Evolutionary conservation across 2,113 vertebrate genomes (phyloP).

Genomic region (Tyrannus savana): DNA sequence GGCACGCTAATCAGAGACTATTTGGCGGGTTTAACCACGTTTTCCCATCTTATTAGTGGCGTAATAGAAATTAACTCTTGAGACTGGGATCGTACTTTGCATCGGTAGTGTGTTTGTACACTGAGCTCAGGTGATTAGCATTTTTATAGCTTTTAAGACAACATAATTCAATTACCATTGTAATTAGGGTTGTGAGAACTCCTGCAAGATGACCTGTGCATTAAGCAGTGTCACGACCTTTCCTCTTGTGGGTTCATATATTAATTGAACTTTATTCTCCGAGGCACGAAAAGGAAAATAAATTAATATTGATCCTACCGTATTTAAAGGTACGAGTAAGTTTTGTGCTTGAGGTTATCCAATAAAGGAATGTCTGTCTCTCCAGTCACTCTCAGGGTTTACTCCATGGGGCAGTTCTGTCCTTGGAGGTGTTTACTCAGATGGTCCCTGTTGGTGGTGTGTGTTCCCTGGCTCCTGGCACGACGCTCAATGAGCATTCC

Average conservation of each 20-base stretch:
- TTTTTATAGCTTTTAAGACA: conserved; percentile 64
- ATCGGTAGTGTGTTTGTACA: conserved; percentile 14
- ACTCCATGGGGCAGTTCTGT: conserved; percentile 78
- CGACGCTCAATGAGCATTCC: conserved; percentile 86
- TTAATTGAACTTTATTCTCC: conserved; percentile 71
- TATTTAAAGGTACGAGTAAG: conserved; percentile 84
- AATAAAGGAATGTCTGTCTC: conserved; percentile 66
- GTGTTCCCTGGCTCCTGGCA: conserved; percentile 79
- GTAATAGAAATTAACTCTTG: conserved; percentile 34
- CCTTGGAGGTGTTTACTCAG: conserved; percentile 79
- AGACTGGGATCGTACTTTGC: background rate
- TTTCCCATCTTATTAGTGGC: conserved; percentile 32
- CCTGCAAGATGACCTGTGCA: conserved; percentile 64
- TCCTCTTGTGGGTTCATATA: conserved; percentile 69
- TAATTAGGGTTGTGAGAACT: conserved; percentile 74
- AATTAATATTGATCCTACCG: conserved; percentile 89
- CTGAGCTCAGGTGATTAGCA: conserved; percentile 41
- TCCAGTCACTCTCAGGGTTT: conserved; percentile 53
- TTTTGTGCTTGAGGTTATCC: conserved; percentile 85
- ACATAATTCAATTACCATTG: conserved; percentile 60
- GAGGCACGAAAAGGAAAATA: conserved; percentile 71
- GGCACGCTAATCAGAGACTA: background rate
- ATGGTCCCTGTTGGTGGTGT: conserved; percentile 78
- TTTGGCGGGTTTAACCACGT: conserved; percentile 41
- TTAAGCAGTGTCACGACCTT: conserved; percentile 67